Base-by-base conservation (phyloP, 1,140 invertebrate genomes). In the Drosophila fuyamai region DNA sequence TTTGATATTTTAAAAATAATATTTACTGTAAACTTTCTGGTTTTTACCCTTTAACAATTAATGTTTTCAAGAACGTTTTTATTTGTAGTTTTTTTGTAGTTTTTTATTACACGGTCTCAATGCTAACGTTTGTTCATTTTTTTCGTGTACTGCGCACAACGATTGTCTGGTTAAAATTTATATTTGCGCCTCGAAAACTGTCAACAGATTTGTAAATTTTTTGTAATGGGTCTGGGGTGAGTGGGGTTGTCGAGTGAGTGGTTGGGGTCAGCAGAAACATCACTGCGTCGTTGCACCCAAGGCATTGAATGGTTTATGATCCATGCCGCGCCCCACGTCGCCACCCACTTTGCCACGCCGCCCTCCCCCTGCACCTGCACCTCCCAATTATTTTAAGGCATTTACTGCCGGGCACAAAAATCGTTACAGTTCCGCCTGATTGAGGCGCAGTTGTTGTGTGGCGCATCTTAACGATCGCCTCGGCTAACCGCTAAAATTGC, bases 361-460 rank as follows among this genome's bases (percentile, higher is more conserved):
- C 9, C 3, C 9, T 13, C 4, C 12, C 16, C 16, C 13, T 5
- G 5, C 1, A 13, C 16, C 16, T 10, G 7, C 16, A 9, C 16
- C 3, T 12, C 44, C 18, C 44, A 46, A 23, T 5, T 10, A 76
- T 58, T 47, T 53, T 14, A 54, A 61, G 50, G 46, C 75, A 58
- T 77, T 71, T 72, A 51, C 40, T 36, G 35, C 10, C 5, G 29
- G 29, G 29, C 53, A 58, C 62, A 41, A 46, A 80, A 80, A 66
- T 54, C 59, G 78, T 81, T 85, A 68, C 81, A 81, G 77, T 84
- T 84, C 78, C 78, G 82, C 58, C 76, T 70, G 78, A 84, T 78
- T 40, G n/a, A 50, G 65, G 57, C 58, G 53, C 61, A 83, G 10
- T 38, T 70, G 44, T 61, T 67, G 18, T 13, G 16, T 35, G 36